Percentiles rank a stretch among this genome's conserved stretches.
phyloP scores from a whole-genome alignment of 2,888 invertebrate species.

The Amiota mariae region DNA sequence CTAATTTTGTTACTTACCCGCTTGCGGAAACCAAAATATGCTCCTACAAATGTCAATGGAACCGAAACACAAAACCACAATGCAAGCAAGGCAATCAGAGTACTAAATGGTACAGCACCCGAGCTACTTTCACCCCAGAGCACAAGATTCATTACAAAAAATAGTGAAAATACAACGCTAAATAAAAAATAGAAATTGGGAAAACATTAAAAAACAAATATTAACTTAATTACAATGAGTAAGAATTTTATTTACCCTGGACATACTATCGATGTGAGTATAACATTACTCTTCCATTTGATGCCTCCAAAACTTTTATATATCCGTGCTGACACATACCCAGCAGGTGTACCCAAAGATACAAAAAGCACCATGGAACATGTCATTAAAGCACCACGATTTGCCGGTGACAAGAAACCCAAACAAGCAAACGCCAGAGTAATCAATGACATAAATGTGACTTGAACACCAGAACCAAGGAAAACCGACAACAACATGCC shows the following conservation, averaged over 20 bases:
- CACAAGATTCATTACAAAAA: conserved; percentile 97
- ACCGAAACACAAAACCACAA: conserved; percentile 99
- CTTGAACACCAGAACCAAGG: conserved; percentile 97
- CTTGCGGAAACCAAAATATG: conserved; percentile 98
- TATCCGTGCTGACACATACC: conserved; percentile 95
- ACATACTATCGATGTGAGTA: conserved; percentile 95
- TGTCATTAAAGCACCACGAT: conserved; percentile 98
- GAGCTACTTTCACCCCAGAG: conserved; percentile 97
- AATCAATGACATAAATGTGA: conserved; percentile 94
- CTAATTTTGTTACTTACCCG: conserved; percentile 80
- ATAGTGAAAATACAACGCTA: conserved; percentile 95
- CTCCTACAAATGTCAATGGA: conserved; percentile 97
- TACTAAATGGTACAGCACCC: conserved; percentile 97
- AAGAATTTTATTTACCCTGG: conserved; percentile 85
- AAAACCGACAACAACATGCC: conserved; percentile 97
- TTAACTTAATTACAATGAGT: conserved; percentile 3
- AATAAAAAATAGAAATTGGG: conserved; percentile 44
- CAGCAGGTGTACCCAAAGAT: conserved; percentile 96
- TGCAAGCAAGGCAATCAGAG: conserved; percentile 92
- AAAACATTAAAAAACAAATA: conserved; percentile 25
- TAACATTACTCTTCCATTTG: conserved; percentile 98
- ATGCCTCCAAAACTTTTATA: conserved; percentile 99
- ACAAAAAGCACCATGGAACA: conserved; percentile 97
- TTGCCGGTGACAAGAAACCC: conserved; percentile 98
- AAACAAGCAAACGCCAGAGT: conserved; percentile 99